Evolutionary conservation across 2,113 vertebrate genomes (phyloP).

Genomic region (Erinaceus europaeus): DNA sequence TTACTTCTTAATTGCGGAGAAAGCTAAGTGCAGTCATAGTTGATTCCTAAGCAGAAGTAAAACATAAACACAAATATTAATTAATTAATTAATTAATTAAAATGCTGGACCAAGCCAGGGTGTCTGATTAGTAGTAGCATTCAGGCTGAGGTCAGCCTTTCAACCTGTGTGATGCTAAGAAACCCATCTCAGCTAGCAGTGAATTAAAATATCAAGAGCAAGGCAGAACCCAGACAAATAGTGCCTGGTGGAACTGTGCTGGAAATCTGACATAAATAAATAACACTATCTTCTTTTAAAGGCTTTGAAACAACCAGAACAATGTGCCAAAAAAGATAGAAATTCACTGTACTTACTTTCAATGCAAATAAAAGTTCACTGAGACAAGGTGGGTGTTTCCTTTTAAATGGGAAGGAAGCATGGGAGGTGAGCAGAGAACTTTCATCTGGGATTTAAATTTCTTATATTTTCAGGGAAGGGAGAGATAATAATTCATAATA

Average conservation of each 20-base stretch:
- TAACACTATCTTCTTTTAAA: slow-evolving; percentile 51
- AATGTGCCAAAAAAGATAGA: slow-evolving; percentile 8
- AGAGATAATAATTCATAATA: background rate
- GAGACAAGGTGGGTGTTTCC: background rate
- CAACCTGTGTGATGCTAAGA: slow-evolving; percentile 55
- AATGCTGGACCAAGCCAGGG: slow-evolving; percentile 44
- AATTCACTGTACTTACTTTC: slow-evolving; percentile 23
- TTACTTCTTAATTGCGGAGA: background rate
- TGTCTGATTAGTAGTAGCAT: slow-evolving; percentile 50
- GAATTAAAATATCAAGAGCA: slow-evolving; percentile 72
- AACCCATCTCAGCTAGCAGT: background rate
- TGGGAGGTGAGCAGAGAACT: background rate
- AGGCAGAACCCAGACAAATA: slow-evolving; percentile 46
- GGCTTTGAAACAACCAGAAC: slow-evolving; percentile 33
- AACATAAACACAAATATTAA: slow-evolving; percentile 36
- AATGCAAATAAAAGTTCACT: background rate
- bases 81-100: slow-evolving; percentile 57
- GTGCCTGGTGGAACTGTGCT: slow-evolving; percentile 27
- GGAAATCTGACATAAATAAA: slow-evolving; percentile 59
- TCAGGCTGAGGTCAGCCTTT: slow-evolving; percentile 52
- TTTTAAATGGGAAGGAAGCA: background rate
- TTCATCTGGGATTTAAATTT: background rate
- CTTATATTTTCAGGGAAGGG: background rate
- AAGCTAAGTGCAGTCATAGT: background rate
- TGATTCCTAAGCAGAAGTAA: slow-evolving; percentile 11